A percentile compares a stretch with the other conserved stretches of the same genome.
These are phyloP conservation scores for Apantesis nais DNA, from an alignment of 2,888 invertebrate genomes.

Conservation along the genomic window DNA sequence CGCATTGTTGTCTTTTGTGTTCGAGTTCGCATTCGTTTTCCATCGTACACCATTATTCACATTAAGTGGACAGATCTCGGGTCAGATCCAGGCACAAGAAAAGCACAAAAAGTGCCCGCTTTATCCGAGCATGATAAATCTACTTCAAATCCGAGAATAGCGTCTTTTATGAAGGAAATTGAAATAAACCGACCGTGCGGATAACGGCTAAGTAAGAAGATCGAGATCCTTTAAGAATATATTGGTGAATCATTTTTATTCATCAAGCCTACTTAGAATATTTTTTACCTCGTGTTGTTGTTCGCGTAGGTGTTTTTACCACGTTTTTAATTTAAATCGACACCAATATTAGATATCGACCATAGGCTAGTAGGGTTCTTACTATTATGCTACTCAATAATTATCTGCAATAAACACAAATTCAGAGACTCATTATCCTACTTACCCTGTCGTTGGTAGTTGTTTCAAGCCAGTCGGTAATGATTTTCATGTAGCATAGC, in stretches of 20 bases:
- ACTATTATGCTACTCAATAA: background rate
- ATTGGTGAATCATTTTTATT: constrained; percentile 84
- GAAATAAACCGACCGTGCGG: constrained; percentile 86
- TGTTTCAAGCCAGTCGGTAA: too few species aligned
- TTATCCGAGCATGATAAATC: constrained; percentile 86
- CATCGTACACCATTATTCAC: constrained; percentile 86
- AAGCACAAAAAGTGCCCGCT: constrained; percentile 86
- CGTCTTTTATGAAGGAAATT: constrained; percentile 86
- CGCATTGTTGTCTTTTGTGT: constrained; percentile 85
- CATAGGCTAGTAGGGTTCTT: background rate
- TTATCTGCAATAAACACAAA: too few species aligned
- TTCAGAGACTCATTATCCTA: too few species aligned
- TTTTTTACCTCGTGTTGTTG: constrained; percentile 29
- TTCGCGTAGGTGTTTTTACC: constrained; percentile 20
- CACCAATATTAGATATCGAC: background rate
- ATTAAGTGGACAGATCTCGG: constrained; percentile 86
- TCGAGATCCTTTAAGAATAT: constrained; percentile 83
- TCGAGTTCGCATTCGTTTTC: constrained; percentile 83
- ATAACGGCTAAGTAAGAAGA: constrained; percentile 85
- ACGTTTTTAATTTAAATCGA: background rate
- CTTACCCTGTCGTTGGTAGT: too few species aligned
- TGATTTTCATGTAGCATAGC: too few species aligned
- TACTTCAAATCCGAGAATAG: constrained; percentile 86
- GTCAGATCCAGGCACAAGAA: constrained; percentile 86
- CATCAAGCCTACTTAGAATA: constrained; percentile 64